Base-by-base conservation (phyloP, 2,797 vertebrate genomes). In the Mormyrus proboscirostris region DNA sequence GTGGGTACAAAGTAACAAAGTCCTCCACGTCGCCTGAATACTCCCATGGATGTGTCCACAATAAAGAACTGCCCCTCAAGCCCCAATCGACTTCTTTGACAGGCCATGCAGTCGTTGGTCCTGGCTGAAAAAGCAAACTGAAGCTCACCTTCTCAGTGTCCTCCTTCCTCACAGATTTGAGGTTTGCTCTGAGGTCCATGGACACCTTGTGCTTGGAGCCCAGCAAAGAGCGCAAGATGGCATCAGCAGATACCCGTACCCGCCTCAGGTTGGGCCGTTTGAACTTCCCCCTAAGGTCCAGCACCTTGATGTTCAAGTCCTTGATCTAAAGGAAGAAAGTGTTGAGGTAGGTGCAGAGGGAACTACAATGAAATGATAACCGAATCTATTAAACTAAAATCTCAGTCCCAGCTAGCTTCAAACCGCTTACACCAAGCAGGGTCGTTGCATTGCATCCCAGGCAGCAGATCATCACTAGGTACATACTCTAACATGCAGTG, bases 201-300 rank as follows among this genome's bases (percentile, higher is more conserved):
- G 98, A 99, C 62, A 99, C 98, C 91, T 99, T 99, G 95, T 99
- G 98, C 92, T 99, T 99, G 90, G 98, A 99, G 89, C 98, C 98
- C 94, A 99, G 95, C 7, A 99, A 95, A 8, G 98, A 99, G 88
- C 98, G 94, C 89, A 99, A 95, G 96, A 99, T 99, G 93, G 98
- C 98, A 0, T 99, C 98, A 0, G 98, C 98, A 0, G 98, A 99
- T 50, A 99, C 98, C 0, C 98, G 96, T 5, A 99, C 98, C 19
- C 98, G 94, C 0, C 98, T 96, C 91, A 99, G 94, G 0, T 95
- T 96, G 0, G 98, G 98, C 0, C 97, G 95, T 91, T 99, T 99
- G 93, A 99, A 99, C 93, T 99, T 99, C 1, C 98, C 98, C 29
- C 98, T 94, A 38, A 99, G 95, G 90, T 99, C 98, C 82, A 98